Evolutionary conservation across 2,797 vertebrate genomes (phyloP), one percentile per base, ranked within the genome.

Genomic region (Xiphorhynchus erythropygius): DNA sequence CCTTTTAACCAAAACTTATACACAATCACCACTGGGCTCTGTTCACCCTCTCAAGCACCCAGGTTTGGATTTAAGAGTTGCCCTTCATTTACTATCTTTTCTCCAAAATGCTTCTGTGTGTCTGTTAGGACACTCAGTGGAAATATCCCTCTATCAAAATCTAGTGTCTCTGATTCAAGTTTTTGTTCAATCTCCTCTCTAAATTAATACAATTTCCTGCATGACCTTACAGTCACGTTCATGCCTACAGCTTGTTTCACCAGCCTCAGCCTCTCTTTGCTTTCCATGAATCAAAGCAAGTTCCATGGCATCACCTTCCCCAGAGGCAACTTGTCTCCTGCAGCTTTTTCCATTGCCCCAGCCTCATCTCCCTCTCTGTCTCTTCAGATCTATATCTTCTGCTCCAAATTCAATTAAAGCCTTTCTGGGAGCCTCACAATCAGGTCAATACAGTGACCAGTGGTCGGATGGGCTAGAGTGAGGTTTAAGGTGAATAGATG

Each of bases 391-490:
- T 85, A 18, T 85, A 75, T 78, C 62, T 92, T 63, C 62, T 69
- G 65, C 84, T 84, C 52, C 7, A 92, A 89, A 93, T 76, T 93
- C 85, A 92, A 79, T 86, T 86, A 81, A 75, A 87, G 42, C 18
- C 57, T 81, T 57, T 78, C 53, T 55, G 59, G 73, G 76, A 85
- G 57, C 42, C 59, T 89, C 65, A 52, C 22, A 41, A 79, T 53
- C 65, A 76, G 84, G 87, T 84, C 89, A 94, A 81, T 94, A 53
- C 10, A 78, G 57, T 32, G 76, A 79, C 69, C 80, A 86, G 3
- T 7, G 47, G 41, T 30, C 15, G 33, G 87, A 41, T 73, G 76
- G 41, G 84, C 81, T 93, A 77, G 84, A 92, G 47, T 21, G 49
- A 93, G 56, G 67, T 73, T 84, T 87, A 69, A 52, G 57, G 23